Evolutionary conservation across 1,140 invertebrate genomes (phyloP), one percentile per base, ranked within the genome.

Genomic region (Hycleus phaleratus): DNA sequence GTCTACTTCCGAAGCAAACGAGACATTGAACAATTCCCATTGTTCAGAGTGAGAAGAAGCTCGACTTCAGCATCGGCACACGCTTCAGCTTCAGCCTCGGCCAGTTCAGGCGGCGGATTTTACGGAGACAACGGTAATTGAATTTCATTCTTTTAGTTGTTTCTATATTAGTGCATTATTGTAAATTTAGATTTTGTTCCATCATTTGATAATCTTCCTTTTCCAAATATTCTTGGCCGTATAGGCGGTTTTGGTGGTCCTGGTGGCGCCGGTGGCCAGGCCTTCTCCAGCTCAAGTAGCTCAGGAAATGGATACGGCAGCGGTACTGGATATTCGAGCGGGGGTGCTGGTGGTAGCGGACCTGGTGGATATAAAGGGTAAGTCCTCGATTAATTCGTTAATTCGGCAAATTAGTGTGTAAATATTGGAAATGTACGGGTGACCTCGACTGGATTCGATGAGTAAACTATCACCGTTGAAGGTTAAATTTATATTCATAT

Each of bases 1-100:
- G 62, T 70, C 9, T 66, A 48, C 18, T 49, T 71, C 12, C 60
- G 68, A 38, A 67, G 55, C 42, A 65, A 63, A 49, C 56, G 68
- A 46, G 66, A 65, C 10, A 24, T 65, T 8, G 58, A 60, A 55
- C 38, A 60, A 18, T 56, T 59, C 5, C 48, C 60, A 4, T 49
- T 59, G 4, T 45, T 54, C 12, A 59, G 65, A 55, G 40, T 66
- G 9, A 61, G 61, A 43, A 66, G 67, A 45, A 58, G 56, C 38
- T 62, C 60, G 7, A 24, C 46, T 18, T 53, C 51, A 2, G 46
- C 58, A 3, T 48, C 50, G 6, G 46, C 58, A 2, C 49, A 54
- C 2, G 49, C 46, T 25, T 59, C 58, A 4, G 55, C 55, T 4
- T 26, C 26, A 4, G 56, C 56, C 9, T 58, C 56, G 2, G 38